Conservation (phyloP, 1,140 invertebrate genomes). For the Drosophila malerkotliana region DNA sequence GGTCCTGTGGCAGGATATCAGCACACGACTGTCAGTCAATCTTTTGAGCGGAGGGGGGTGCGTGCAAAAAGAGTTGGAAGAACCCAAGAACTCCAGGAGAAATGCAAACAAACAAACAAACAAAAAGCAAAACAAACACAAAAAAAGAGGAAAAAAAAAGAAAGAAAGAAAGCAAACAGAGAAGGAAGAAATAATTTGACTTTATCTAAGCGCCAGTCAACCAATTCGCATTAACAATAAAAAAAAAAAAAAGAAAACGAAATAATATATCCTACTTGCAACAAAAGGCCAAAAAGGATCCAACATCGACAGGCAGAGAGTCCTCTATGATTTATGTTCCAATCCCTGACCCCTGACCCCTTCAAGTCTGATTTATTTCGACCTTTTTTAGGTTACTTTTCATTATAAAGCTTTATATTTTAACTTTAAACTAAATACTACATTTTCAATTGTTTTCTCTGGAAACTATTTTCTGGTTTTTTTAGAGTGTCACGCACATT, state of each 20-base stretch:
- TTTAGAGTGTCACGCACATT: constrained; percentile 15
- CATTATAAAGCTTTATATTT: not conserved
- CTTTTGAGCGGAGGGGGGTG: constrained; percentile 9
- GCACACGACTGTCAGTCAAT: constrained; percentile 55
- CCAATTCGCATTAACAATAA: constrained; percentile 53
- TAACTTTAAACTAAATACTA: not conserved
- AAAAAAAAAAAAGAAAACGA: constrained; percentile 1
- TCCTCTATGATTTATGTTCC: not conserved
- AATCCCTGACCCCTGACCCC: not conserved
- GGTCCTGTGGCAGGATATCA: constrained; percentile 10
- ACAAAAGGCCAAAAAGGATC: not conserved
- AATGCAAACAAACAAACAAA: constrained; percentile 32
- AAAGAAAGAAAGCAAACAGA: constrained; percentile 23
- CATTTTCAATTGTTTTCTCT: not conserved
- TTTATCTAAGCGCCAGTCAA: constrained; percentile 68
- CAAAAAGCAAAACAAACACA: constrained; percentile 23
- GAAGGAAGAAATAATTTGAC: constrained; percentile 64
- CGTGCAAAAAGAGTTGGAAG: constrained; percentile 15
- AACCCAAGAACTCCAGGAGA: constrained; percentile 11
- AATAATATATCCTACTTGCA: not conserved
- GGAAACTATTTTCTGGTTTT: not conserved
- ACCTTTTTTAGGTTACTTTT: not conserved
- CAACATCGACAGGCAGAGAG: not conserved
- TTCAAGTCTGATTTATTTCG: not conserved
- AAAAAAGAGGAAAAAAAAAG: not conserved